A percentile compares a stretch with the other conserved stretches of the same genome.
Conservation (phyloP, 2,113 vertebrate species). For the Hystrix brachyura region DNA sequence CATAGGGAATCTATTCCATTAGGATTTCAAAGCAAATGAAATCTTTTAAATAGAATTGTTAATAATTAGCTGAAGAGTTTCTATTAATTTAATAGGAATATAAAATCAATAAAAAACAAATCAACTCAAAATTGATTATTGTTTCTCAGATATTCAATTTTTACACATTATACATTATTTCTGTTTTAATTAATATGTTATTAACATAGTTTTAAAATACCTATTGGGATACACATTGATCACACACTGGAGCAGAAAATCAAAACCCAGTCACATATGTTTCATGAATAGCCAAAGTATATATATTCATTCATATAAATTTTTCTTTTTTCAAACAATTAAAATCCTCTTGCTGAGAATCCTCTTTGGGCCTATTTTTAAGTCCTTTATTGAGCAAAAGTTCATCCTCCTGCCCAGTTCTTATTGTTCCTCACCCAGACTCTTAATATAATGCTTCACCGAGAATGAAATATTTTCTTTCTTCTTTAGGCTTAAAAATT, state of each 20-base stretch:
- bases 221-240: background rate
- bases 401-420: background rate
- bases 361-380: constrained; percentile 22
- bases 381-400: background rate
- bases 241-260: background rate
- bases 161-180: background rate
- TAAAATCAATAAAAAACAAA: constrained; percentile 18
- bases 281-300: background rate
- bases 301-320: background rate
- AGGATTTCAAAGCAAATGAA: constrained; percentile 52
- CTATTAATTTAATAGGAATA: constrained; percentile 38
- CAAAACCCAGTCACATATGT: background rate
- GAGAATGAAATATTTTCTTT: constrained; percentile 73
- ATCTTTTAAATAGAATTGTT: background rate
- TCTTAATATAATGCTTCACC: constrained; percentile 63
- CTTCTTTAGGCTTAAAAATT: constrained; percentile 58
- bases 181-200: background rate
- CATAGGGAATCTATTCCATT: background rate
- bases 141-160: background rate
- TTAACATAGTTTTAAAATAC: background rate
- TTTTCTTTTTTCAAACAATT: constrained; percentile 56
- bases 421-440: constrained; percentile 53
- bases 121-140: background rate
- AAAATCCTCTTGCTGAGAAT: background rate
- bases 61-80: background rate